These are phyloP conservation scores for Geotrypetes seraphini DNA, from an alignment of 2,797 vertebrate species.

Conservation along the genomic window DNA sequence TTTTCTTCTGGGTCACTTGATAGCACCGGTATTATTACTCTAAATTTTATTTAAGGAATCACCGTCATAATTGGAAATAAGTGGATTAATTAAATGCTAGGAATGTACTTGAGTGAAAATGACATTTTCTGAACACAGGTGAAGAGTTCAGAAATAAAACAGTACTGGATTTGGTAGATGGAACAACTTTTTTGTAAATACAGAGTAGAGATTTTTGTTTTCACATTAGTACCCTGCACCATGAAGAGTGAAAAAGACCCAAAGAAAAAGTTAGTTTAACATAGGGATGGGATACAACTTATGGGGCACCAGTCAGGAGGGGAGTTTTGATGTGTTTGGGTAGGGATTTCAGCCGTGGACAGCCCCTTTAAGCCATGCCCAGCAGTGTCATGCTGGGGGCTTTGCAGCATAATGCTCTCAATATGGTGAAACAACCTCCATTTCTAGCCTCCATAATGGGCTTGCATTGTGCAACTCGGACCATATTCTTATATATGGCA, in stretches of 20 bases:
- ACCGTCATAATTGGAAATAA: neutral
- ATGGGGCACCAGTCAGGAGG: no score
- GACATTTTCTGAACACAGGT: no score
- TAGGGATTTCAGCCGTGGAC: no score
- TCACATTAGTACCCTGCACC: neutral
- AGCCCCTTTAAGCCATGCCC: no score
- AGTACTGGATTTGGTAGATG: neutral
- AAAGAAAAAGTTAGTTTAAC: neutral
- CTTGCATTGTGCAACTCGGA: no score
- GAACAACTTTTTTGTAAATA: neutral
- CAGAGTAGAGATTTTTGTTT: neutral
- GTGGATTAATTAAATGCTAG: neutral
- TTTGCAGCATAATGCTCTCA: no score
- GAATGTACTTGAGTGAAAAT: neutral
- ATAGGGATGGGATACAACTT: no score
- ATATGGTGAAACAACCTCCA: no score
- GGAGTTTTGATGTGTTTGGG: no score
- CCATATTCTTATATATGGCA: no score
- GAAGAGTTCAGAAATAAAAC: neutral
- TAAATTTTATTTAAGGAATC: neutral
- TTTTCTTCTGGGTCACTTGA: constrained; percentile 5
- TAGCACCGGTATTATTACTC: neutral
- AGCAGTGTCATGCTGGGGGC: no score
- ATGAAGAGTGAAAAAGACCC: constrained; percentile 1
- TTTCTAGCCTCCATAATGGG: no score